phyloP scores from a whole-genome alignment of 2,113 vertebrate species.

The Xiphophorus maculatus region DNA sequence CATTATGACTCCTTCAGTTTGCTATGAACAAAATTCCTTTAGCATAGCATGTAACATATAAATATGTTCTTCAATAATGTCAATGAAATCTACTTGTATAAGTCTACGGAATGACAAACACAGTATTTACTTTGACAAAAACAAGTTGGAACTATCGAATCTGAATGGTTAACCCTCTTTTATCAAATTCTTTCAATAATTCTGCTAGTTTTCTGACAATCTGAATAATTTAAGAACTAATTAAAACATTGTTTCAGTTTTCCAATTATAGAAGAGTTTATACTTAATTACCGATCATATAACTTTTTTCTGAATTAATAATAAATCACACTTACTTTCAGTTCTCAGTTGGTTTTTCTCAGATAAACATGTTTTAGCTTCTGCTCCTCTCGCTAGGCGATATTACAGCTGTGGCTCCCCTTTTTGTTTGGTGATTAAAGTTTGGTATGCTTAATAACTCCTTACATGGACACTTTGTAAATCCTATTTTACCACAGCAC shows the following conservation, averaged over 20 bases:
- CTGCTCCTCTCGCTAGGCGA: conserved; percentile 32
- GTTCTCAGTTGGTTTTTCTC: neutral
- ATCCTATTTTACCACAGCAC: conserved; percentile 49
- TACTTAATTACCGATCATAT: neutral
- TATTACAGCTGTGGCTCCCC: conserved; percentile 41
- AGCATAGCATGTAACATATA: neutral
- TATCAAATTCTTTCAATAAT: no score
- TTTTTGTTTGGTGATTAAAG: conserved; percentile 72
- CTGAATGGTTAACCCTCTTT: neutral
- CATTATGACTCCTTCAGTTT: neutral
- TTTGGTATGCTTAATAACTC: conserved; percentile 38
- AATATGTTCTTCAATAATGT: neutral
- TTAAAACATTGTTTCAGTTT: neutral
- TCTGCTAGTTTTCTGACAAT: no score
- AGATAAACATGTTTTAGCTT: conserved; percentile 20
- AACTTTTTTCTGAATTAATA: neutral
- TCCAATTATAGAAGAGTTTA: neutral
- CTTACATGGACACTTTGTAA: conserved; percentile 65
- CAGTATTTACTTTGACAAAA: neutral
- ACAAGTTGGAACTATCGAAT: neutral
- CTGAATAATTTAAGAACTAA: neutral
- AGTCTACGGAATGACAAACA: neutral
- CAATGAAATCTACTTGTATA: neutral
- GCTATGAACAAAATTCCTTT: neutral
- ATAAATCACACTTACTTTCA: conserved; percentile 37